Conservation (phyloP, 1,140 invertebrate species). For the Papilio xuthus region DNA sequence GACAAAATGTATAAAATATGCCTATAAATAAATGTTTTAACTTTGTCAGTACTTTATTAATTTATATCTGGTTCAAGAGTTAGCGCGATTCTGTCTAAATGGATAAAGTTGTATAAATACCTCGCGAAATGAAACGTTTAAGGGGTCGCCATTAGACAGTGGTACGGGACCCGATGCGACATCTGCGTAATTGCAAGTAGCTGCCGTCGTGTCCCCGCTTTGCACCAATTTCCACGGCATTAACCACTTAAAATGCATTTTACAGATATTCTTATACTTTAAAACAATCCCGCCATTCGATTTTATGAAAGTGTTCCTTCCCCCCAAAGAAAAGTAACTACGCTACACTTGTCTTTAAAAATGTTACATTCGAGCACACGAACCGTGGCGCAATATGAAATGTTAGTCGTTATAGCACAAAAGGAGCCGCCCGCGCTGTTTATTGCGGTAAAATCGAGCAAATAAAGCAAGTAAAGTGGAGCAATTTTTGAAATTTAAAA, state of each 20-base stretch:
- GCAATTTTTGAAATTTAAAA: constrained; percentile 53
- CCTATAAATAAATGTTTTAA: background rate
- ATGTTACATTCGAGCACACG: constrained; percentile 20
- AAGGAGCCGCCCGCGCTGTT: constrained; percentile 31
- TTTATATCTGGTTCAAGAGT: background rate
- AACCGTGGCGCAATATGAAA: constrained; percentile 28
- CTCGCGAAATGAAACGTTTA: constrained; percentile 63
- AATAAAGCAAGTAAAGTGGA: constrained; percentile 39
- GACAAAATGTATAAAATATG: background rate
- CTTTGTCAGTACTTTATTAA: background rate
- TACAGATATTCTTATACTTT: constrained; percentile 66
- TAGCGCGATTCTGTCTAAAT: constrained; percentile 2
- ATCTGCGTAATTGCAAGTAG: constrained; percentile 72
- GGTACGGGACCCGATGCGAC: constrained; percentile 53
- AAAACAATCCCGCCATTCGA: constrained; percentile 54
- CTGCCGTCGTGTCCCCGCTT: constrained; percentile 63
- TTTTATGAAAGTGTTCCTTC: constrained; percentile 18
- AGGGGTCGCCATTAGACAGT: constrained; percentile 56
- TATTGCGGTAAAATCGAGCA: constrained; percentile 38
- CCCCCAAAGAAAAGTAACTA: constrained; percentile 1
- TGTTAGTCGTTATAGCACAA: constrained; percentile 28
- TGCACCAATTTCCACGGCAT: constrained; percentile 71
- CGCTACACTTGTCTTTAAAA: constrained; percentile 12
- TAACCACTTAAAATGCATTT: constrained; percentile 74
- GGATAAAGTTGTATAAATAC: constrained; percentile 56